These are phyloP conservation scores for Netelia inedita DNA, from an alignment of 2,888 invertebrate species.

Conservation along the genomic window DNA sequence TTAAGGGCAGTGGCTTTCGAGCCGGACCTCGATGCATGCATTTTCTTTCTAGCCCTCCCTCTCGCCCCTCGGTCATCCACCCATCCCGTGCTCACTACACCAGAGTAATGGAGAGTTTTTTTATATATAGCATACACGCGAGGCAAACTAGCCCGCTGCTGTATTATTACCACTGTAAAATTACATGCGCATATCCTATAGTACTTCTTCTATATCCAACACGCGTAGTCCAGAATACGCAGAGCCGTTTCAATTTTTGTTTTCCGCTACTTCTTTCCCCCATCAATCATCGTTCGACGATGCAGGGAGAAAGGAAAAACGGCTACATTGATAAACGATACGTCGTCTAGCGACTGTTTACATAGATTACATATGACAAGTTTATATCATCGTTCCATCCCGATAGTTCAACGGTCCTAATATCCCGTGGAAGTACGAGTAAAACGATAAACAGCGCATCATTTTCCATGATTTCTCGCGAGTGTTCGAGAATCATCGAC, in stretches of 20 bases:
- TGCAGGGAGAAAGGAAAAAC: slow-evolving; percentile 22
- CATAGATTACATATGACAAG: neutral
- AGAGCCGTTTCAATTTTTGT: slow-evolving; percentile 48
- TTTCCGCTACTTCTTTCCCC: slow-evolving; percentile 68
- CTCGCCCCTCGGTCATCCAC: neutral
- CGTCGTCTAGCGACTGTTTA: slow-evolving; percentile 34
- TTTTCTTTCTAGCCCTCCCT: slow-evolving; percentile 48
- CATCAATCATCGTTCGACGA: slow-evolving; percentile 72
- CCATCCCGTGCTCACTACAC: slow-evolving; percentile 5
- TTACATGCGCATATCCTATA: slow-evolving; percentile 68
- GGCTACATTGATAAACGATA: slow-evolving; percentile 39
- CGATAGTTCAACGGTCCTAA: neutral
- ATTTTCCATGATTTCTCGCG: neutral
- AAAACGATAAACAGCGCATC: neutral
- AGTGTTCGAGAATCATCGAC: neutral
- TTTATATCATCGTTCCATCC: neutral
- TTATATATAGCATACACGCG: slow-evolving; percentile 47
- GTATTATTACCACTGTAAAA: slow-evolving; percentile 77
- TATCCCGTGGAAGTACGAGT: too few relatives aligned
- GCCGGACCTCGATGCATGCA: slow-evolving; percentile 47
- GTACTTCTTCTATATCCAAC: slow-evolving; percentile 38
- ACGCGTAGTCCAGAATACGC: slow-evolving; percentile 18
- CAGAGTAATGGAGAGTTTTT: slow-evolving; percentile 36
- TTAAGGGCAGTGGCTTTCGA: slow-evolving; percentile 71
- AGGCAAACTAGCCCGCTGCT: slow-evolving; percentile 69